phyloP scores from a whole-genome alignment of 2,888 invertebrate species.

The Epiblema foenella region DNA sequence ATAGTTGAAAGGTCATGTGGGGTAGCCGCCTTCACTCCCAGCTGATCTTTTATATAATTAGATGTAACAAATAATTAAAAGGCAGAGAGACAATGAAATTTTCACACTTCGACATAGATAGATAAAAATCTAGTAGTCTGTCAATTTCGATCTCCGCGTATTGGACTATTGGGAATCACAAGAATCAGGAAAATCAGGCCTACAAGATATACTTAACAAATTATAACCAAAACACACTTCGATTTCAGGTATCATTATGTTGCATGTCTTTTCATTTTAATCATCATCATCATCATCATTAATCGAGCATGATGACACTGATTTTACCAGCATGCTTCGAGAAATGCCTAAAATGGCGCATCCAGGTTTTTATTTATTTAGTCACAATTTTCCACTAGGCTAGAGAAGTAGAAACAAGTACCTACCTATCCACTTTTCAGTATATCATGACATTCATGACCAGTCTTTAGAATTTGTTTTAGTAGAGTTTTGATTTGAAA shows the following conservation, averaged over 20 bases:
- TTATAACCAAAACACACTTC: constrained; percentile 60
- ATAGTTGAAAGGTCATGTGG: too few relatives aligned
- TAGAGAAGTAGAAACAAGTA: constrained; percentile 45
- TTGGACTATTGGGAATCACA: not conserved
- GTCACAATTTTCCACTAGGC: constrained; percentile 51
- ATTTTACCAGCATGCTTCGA: constrained; percentile 43
- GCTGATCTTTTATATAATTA: too few relatives aligned
- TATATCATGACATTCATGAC: not conserved
- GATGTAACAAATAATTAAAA: too few relatives aligned
- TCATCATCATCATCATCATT: constrained; percentile 50
- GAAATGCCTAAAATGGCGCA: constrained; percentile 22
- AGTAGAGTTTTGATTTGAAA: not conserved
- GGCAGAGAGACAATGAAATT: too few relatives aligned
- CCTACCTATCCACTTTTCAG: not conserved
- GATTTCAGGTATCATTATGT: constrained; percentile 68
- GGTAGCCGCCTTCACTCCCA: too few relatives aligned
- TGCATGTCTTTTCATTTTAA: constrained; percentile 73
- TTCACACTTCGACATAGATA: too few relatives aligned
- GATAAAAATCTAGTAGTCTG: too few relatives aligned
- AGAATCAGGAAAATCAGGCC: not conserved
- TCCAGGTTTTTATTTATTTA: constrained; percentile 43
- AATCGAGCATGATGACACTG: constrained; percentile 57
- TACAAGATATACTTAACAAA: constrained; percentile 28
- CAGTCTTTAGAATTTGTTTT: constrained; percentile 5
- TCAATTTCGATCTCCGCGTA: not conserved